phyloP scores from a whole-genome alignment of 2,113 vertebrate genomes.

The Sinocyclocheilus anophthalmus region DNA sequence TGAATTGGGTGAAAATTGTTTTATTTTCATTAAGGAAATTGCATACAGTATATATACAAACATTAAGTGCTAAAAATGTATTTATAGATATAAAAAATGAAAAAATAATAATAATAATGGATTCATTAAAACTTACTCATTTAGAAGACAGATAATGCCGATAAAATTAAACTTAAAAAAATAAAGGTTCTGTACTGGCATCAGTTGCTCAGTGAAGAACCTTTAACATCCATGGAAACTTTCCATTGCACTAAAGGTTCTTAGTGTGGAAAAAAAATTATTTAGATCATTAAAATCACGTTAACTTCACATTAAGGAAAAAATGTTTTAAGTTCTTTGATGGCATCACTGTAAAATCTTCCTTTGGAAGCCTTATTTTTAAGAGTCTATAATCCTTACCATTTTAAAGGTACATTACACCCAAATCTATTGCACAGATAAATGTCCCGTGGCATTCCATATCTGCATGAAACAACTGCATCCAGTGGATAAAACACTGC shows the following conservation, averaged over 20 bases:
- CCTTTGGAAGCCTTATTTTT: neutral
- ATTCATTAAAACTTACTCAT: neutral
- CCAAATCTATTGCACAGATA: neutral
- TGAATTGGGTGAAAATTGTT: neutral
- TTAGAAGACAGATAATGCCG: neutral
- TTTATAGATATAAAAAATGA: neutral
- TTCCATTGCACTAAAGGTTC: neutral
- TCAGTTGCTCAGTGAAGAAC: neutral
- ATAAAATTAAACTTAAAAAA: neutral
- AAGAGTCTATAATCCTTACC: neutral
- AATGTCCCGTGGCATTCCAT: neutral
- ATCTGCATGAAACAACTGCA: neutral
- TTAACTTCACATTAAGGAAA: too few relatives aligned
- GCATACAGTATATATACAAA: neutral
- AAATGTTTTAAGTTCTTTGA: too few relatives aligned
- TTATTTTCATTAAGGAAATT: neutral
- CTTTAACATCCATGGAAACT: neutral
- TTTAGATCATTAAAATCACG: too few relatives aligned
- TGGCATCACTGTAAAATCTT: too few relatives aligned
- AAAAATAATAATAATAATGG: neutral
- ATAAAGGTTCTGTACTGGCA: neutral
- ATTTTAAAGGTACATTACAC: neutral
- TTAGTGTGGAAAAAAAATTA: too few relatives aligned
- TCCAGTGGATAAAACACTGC: slow-evolving; percentile 41
- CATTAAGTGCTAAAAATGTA: neutral